Evolutionary conservation across 2,113 vertebrate genomes (phyloP), one percentile per base, ranked within the genome.

Genomic region (Lasiurus cinereus): DNA sequence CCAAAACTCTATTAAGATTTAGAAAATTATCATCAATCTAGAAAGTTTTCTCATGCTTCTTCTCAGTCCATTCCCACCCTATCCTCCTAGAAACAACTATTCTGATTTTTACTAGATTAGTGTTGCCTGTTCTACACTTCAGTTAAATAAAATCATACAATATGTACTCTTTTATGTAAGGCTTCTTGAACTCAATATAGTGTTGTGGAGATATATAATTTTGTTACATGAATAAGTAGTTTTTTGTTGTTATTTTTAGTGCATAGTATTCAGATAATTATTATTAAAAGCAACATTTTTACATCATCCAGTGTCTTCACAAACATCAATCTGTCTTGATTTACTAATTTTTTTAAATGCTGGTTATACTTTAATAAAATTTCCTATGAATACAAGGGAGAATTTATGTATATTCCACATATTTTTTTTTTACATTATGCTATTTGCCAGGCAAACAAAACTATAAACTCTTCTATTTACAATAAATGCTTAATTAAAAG

Each of bases 211-310:
- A 74, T 80, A 48, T 48, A 46, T 46, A 46, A 46, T 46, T 46
- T 46, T 46, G 46, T 56, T 56, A 46, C 10, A 54, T 4, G 48
- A 33, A 76, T 46, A 33, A 64, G 29, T 54, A 52, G 24, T 19
- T 52, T 92, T 91, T 24, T 18, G 36, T 19, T 83, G 22, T 79
- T 70, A 87, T 46, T 72, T 62, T 72, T 16, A 66, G 19, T 39
- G 21, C 59, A 5, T 29, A 70, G 39, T 82, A 90, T 82, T 52
- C 19, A 79, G 52, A 21, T 54, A 88, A 74, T 88, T 69, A 88
- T 79, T 64, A 69, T 79, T 72, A 69, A 74, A 82, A 56, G n/a
- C 29, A 91, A 66, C 19, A 91, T 84, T 91, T 84, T 79, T 15
- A 46, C 18, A 83, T 78, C 46, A 83, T 83, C 8, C 13, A 66